These are phyloP conservation scores for Brachyistius frenatus DNA, from an alignment of 2,113 vertebrate species.

Conservation along the genomic window DNA sequence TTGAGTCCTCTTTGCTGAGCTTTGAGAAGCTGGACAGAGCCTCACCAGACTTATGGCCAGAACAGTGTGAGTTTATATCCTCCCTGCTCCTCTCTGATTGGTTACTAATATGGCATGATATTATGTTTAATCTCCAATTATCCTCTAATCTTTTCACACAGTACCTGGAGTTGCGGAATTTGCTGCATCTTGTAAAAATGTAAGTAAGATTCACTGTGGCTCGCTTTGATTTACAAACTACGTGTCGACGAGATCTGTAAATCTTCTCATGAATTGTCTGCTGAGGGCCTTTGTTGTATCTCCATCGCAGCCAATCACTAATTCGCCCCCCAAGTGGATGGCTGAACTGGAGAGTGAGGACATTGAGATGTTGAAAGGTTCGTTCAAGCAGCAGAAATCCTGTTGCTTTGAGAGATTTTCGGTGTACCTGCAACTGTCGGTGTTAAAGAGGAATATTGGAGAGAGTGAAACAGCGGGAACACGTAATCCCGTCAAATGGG, in stretches of 20 bases:
- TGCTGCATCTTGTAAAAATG: slow-evolving; percentile 98
- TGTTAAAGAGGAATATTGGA: slow-evolving; percentile 15
- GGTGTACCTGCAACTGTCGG: slow-evolving; percentile 1
- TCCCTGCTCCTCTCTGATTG: not conserved
- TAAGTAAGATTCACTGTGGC: slow-evolving; percentile 78
- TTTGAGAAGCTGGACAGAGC: slow-evolving; percentile 98
- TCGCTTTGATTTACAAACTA: slow-evolving; percentile 33
- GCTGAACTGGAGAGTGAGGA: slow-evolving; percentile 97
- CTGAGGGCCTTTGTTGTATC: slow-evolving; percentile 30
- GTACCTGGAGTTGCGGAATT: slow-evolving; percentile 99
- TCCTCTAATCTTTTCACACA: slow-evolving; percentile 67
- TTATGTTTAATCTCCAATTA: slow-evolving; percentile 20
- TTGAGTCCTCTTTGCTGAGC: slow-evolving; percentile 95
- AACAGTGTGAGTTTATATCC: slow-evolving; percentile 89
- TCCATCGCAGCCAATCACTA: slow-evolving; percentile 91
- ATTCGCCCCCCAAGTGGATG: slow-evolving; percentile 98
- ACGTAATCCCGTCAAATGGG: slow-evolving; percentile 30
- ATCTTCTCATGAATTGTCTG: not conserved
- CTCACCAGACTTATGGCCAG: slow-evolving; percentile 97
- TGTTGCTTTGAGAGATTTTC: not conserved
- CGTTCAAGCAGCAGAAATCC: not conserved
- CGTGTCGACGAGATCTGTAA: not conserved
- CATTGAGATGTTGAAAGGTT: slow-evolving; percentile 98
- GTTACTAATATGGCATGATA: not conserved
- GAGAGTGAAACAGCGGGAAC: not conserved